Evolutionary conservation across 2,888 invertebrate genomes (phyloP).

Genomic region (Lasioglossum villosulum): DNA sequence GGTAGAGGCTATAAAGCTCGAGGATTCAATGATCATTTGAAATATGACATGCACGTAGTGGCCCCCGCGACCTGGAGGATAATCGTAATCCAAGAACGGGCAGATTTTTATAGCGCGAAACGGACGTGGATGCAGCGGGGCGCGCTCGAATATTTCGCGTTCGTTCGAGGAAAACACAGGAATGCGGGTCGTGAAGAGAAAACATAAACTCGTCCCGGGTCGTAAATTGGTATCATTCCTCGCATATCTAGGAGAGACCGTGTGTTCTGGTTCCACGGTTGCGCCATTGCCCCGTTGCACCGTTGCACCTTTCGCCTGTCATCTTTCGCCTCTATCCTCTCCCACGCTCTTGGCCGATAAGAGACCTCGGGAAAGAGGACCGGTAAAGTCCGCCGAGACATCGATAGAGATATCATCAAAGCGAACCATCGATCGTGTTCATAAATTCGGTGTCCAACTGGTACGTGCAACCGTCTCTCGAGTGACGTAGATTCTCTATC

Average conservation of each 20-base stretch:
- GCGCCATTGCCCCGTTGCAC: background rate
- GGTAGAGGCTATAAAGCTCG: background rate
- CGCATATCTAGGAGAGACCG: slow-evolving; percentile 45
- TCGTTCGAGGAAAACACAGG: slow-evolving; percentile 15
- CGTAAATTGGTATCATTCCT: slow-evolving; percentile 69
- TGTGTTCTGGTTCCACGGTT: slow-evolving; percentile 49
- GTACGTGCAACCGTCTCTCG: slow-evolving; percentile 61
- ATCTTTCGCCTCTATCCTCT: slow-evolving; percentile 10
- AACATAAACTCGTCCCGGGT: slow-evolving; percentile 59
- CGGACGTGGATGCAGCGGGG: slow-evolving; percentile 24
- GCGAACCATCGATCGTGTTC: slow-evolving; percentile 72
- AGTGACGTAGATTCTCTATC: slow-evolving; percentile 48
- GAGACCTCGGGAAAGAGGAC: slow-evolving; percentile 25
- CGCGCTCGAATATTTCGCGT: slow-evolving; percentile 18
- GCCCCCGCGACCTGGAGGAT: background rate
- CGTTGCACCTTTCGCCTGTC: slow-evolving; percentile 33
- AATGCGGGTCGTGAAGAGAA: slow-evolving; percentile 37
- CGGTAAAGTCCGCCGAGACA: slow-evolving; percentile 59
- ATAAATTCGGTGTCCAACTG: slow-evolving; percentile 72
- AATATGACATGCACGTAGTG: background rate
- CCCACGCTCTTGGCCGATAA: slow-evolving; percentile 27
- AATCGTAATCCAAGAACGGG: slow-evolving; percentile 20
- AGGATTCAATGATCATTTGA: slow-evolving; percentile 13
- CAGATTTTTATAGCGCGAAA: slow-evolving; percentile 35
- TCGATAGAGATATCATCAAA: slow-evolving; percentile 76